These are phyloP conservation scores for Psococerastis gibbosa DNA, from an alignment of 2,888 invertebrate species.

Conservation along the genomic window DNA sequence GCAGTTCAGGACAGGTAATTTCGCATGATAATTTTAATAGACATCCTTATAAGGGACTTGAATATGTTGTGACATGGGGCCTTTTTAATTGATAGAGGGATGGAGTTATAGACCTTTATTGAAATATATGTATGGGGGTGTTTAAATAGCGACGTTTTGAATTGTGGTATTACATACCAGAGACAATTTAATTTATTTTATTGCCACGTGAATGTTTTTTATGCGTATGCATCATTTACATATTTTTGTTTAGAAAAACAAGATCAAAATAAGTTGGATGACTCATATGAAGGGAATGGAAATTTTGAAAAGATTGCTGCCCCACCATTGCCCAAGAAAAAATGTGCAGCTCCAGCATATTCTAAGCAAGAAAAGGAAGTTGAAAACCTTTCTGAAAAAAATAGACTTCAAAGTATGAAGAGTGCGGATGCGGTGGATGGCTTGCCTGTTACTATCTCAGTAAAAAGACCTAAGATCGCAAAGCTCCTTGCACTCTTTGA, in stretches of 20 bases:
- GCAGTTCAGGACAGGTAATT: too few species aligned
- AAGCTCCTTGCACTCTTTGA: constrained; percentile 25
- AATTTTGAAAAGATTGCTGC: constrained; percentile 14
- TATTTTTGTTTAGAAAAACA: constrained; percentile 19
- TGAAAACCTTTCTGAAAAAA: constrained; percentile 22
- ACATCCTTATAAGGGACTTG: too few species aligned
- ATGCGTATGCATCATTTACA: too few species aligned
- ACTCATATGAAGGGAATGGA: constrained; percentile 9
- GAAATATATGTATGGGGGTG: too few species aligned
- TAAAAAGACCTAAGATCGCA: constrained; percentile 23
- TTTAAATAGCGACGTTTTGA: too few species aligned
- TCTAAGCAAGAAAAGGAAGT: constrained; percentile 23
- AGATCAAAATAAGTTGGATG: constrained; percentile 17
- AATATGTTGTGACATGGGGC: too few species aligned
- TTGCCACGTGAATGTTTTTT: too few species aligned
- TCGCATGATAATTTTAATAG: too few species aligned
- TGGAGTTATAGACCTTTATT: too few species aligned
- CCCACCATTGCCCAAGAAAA: constrained; percentile 21
- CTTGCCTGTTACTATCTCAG: constrained; percentile 13
- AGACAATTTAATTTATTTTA: too few species aligned
- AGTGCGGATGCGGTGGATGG: background rate
- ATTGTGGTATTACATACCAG: too few species aligned
- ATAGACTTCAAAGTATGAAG: constrained; percentile 7
- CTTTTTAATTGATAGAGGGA: too few species aligned
- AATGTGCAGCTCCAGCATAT: constrained; percentile 17